A percentile compares a stretch with the other conserved stretches of the same genome.
phyloP scores from a whole-genome alignment of 2,797 vertebrate species.

The Eulemur albifrons region DNA sequence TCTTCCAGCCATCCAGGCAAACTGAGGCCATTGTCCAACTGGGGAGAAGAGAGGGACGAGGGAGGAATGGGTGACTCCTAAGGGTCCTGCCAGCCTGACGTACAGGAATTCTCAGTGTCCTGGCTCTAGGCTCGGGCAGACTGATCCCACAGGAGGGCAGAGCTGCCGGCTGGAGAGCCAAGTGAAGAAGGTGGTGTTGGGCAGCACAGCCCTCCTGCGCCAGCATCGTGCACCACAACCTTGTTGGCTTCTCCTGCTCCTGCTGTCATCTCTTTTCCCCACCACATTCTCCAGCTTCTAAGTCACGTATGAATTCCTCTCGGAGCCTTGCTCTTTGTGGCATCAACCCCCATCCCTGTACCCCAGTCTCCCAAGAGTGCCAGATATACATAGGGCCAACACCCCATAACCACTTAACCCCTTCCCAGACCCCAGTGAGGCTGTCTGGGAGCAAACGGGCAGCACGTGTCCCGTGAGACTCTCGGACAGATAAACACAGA shows the following conservation, averaged over 20 bases:
- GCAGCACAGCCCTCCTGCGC: not conserved
- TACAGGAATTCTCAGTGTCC: not conserved
- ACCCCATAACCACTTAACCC: not conserved
- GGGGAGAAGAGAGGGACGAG: too few species aligned
- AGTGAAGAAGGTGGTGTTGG: not conserved
- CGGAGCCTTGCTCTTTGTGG: not conserved
- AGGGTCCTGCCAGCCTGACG: not conserved
- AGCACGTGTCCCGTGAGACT: not conserved
- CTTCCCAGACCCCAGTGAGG: not conserved
- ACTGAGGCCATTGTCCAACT: not conserved
- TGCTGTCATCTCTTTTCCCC: not conserved
- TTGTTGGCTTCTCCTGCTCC: not conserved
- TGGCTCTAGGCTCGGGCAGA: not conserved
- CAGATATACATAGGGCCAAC: not conserved
- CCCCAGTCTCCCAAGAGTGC: not conserved
- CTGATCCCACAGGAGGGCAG: not conserved
- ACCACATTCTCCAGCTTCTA: not conserved
- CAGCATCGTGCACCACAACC: not conserved
- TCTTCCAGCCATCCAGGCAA: not conserved
- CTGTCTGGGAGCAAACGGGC: not conserved
- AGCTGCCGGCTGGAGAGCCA: not conserved
- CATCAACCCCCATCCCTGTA: not conserved
- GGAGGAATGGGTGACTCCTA: not conserved
- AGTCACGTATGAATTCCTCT: not conserved
- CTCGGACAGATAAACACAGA: not conserved